Evolutionary conservation across 2,113 vertebrate species (phyloP).

Genomic region (Phodopus roborovskii): DNA sequence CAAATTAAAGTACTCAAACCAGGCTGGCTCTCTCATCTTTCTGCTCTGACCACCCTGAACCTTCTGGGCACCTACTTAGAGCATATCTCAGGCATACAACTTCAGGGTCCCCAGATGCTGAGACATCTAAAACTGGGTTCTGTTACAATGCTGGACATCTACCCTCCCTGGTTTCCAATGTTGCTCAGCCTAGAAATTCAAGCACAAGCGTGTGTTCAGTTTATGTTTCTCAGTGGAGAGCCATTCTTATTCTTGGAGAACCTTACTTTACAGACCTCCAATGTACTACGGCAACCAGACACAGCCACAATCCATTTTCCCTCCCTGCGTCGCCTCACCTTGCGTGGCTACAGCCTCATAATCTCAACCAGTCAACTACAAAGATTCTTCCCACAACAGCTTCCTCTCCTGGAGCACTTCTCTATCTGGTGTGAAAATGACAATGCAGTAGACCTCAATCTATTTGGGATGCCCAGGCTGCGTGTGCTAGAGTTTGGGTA

Average conservation of each 20-base stretch:
- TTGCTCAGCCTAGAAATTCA: constrained; percentile 52
- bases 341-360: not conserved
- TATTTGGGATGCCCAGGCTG: not conserved
- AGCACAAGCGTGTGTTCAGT: accelerated
- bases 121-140: constrained; percentile 41
- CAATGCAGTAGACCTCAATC: not conserved
- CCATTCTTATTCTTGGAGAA: constrained; percentile 29
- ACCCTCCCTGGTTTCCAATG: not conserved
- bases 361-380: not conserved
- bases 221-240: not conserved
- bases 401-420: constrained; percentile 22
- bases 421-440: constrained; percentile 33
- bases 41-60: constrained; percentile 39
- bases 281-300: not conserved
- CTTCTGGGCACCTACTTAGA: constrained; percentile 37
- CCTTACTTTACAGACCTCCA: not conserved
- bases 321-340: constrained; percentile 12
- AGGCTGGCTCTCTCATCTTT: constrained; percentile 45
- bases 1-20: constrained; percentile 37
- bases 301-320: constrained; percentile 19
- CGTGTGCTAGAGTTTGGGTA: constrained; percentile 28
- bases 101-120: constrained; percentile 38
- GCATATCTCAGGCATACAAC: not conserved
- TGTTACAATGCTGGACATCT: not conserved
- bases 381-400: not conserved